Base-by-base conservation (phyloP, 2,113 vertebrate species). In the Otolemur garnettii region DNA sequence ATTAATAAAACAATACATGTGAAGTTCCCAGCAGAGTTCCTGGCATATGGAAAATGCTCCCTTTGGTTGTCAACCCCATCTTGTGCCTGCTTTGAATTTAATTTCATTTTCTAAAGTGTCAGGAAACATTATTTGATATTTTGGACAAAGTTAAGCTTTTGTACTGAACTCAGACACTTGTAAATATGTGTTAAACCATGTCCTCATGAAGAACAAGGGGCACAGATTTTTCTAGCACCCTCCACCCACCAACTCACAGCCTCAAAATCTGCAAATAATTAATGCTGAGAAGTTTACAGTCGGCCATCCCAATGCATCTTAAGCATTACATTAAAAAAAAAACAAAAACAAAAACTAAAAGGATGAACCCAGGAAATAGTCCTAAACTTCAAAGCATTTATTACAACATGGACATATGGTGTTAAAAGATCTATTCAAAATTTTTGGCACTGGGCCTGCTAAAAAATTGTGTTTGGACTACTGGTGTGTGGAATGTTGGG, bases 211-310 rank as follows among this genome's bases (percentile, higher is more conserved):
- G 74, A 95, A 81, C 55, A 93, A 93, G 57, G 75, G 82, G 5
- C 57, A 84, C 5, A 55, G 33, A 78, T 62, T 87, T 94, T 87
- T 91, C 55, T 38, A 74, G 71, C 11, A 60, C 53, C 60, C 5
- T 77, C 57, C 15, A 14, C 45, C 22, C 57, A 19, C 4, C 22
- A 90, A 64, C 50, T 45, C 15, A 35, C 4, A 93, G 57, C 80
- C 60, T 90, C 59, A 57, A 71, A 77, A 86, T 96, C 94, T 97
- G 93, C 82, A 96, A 91, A 94, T 83, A 89, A 94, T 95, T 97
- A 97, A 69, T n/a, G 71, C 6, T 42, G 66, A 93, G 59, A 93
- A 30, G 57, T 92, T 96, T 89, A 77, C 15, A 60, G 55, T 45
- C 87, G 85, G 62, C 95, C 79, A 95, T 91, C 62, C 77, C 93